Evolutionary conservation across 1,140 invertebrate genomes (phyloP), one percentile per base, ranked within the genome.

Genomic region (Trachelipus rathkii): DNA sequence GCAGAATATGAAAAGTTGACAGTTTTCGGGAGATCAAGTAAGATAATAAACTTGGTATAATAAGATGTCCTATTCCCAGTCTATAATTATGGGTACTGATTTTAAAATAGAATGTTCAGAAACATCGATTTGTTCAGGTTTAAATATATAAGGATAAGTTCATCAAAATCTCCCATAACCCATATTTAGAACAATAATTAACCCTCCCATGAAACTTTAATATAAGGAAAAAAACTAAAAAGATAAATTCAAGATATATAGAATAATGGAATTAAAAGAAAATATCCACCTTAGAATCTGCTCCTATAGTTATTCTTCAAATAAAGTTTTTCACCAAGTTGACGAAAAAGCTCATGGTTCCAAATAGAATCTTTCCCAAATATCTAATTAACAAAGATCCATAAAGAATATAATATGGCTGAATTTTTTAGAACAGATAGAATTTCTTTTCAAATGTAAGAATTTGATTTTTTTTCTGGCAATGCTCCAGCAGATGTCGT

Each of bases 311-410:
- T 11, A 67, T 15, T 33, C 24, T 74, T 74, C 60, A 44, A 10
- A 74, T 33, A 33, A 74, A 60, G 5, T 44, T 74, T 23, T 66
- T 74, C 24, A 44, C 73, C 21, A 44, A 44, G 13, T 74, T 74
- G 13, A 74, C 23, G 73, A n/a, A n/a, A 74, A 74, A 66, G 67
- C 46, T 50, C 73, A 74, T 10, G 67, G n/a, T n/a, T 66, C 73
- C 73, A 74, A 66, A 60, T 50, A 15, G 73, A n/a, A 10, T 19
- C 44, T 9, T 44, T n/a, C n/a, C 5, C 19, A 74, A 50, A 66
- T 74, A 50, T 7, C 8, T 11, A 10, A 9, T 50, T 50, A 74
- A 50, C n/a, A 74, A 0, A 15, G 73, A 53, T 66, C 73, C 73
- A 43, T 33, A 13, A 24, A 10, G n/a, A 2, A 11, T 50, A 15